Conservation (phyloP, 2,113 vertebrate species). For the Orcinus orca region DNA sequence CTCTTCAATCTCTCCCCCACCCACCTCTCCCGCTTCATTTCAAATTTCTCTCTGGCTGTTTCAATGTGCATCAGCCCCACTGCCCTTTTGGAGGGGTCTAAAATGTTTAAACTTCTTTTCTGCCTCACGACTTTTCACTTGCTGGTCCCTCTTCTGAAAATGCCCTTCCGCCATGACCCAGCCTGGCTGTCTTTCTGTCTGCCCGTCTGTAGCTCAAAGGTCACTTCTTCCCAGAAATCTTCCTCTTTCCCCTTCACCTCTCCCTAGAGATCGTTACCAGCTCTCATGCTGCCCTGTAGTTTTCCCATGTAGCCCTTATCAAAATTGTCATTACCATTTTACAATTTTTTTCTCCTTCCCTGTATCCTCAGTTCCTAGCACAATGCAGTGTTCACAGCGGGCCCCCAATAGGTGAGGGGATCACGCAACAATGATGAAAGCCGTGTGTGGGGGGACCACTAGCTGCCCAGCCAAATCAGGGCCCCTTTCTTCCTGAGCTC, state of each 20-base stretch:
- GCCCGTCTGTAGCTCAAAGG: neutral
- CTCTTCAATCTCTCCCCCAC: neutral
- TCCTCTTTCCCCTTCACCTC: neutral
- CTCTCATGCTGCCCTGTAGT: neutral
- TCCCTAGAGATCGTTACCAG: neutral
- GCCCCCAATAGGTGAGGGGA: neutral
- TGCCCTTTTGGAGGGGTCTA: neutral
- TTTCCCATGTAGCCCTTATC: neutral
- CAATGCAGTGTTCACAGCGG: neutral
- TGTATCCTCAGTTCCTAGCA: neutral
- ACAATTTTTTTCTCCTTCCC: neutral
- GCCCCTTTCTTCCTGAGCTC: neutral
- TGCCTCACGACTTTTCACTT: neutral
- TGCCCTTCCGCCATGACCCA: neutral
- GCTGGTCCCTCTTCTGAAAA: neutral
- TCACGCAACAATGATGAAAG: neutral
- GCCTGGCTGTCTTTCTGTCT: neutral
- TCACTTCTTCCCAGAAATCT: neutral
- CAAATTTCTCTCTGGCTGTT: neutral
- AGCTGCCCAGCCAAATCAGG: neutral
- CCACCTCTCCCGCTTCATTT: neutral
- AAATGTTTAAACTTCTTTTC: neutral
- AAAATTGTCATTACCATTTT: neutral
- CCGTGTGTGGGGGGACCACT: rapidly evolving
- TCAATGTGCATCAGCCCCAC: too few species aligned